Conservation (phyloP, 2,888 invertebrate species). For the Cheilosia soror region DNA sequence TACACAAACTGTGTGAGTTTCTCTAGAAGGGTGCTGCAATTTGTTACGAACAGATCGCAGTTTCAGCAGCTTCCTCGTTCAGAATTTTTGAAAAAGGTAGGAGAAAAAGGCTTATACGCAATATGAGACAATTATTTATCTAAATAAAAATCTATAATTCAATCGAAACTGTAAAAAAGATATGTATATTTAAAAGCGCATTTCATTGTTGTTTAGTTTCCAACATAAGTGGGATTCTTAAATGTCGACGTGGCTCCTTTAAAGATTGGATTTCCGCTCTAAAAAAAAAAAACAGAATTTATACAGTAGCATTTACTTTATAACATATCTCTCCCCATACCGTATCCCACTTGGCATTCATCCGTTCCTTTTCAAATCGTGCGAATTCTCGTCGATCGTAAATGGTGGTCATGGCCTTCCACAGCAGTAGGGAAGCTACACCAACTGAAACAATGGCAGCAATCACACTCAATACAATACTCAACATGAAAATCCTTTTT, state of each 20-base stretch:
- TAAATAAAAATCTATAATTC: too few species aligned
- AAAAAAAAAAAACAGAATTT: constrained; percentile 63
- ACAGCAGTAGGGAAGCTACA: constrained; percentile 94
- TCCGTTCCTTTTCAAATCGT: constrained; percentile 98
- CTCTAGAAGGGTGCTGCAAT: too few species aligned
- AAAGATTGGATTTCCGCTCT: constrained; percentile 98
- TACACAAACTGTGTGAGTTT: too few species aligned
- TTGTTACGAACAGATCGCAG: too few species aligned
- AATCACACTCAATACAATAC: constrained; percentile 97
- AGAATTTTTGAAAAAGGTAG: too few species aligned
- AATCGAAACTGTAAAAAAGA: too few species aligned
- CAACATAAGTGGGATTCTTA: constrained; percentile 94
- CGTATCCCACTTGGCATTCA: constrained; percentile 99
- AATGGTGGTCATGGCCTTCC: constrained; percentile 98
- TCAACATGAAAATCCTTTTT: constrained; percentile 90
- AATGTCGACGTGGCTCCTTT: constrained; percentile 99
- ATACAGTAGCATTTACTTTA: background rate
- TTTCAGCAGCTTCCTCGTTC: too few species aligned
- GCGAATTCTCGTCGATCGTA: constrained; percentile 99
- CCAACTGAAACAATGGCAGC: constrained; percentile 98
- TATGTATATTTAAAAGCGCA: too few species aligned
- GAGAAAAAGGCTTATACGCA: too few species aligned
- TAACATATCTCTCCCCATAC: constrained; percentile 86
- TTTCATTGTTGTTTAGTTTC: too few species aligned
- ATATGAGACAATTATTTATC: too few species aligned